phyloP scores from a whole-genome alignment of 2,888 invertebrate species.

The Sclerodermus sp. region DNA sequence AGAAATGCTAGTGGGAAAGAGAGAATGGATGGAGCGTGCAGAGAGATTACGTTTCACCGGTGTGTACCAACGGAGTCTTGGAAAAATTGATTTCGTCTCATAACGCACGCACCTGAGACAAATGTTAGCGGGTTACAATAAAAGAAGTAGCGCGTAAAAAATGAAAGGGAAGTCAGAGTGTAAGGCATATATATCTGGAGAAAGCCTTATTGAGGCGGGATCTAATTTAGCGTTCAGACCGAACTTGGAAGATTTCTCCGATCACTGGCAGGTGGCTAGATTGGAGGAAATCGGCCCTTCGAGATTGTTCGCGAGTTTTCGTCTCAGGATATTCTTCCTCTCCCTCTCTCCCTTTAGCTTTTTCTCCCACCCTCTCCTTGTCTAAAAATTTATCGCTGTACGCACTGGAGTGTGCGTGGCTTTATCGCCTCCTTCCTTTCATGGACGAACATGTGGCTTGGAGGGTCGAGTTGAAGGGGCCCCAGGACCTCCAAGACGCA shows the following conservation, averaged over 20 bases:
- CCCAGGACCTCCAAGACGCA: not conserved
- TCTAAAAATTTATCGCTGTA: slow-evolving; percentile 26
- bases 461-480: not conserved
- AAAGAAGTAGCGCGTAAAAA: no score
- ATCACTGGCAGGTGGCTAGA: slow-evolving; percentile 23
- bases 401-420: slow-evolving; percentile 15
- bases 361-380: not conserved
- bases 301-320: slow-evolving; percentile 19
- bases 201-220: slow-evolving; percentile 27
- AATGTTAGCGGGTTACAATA: no score
- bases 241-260: slow-evolving; percentile 25
- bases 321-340: slow-evolving; percentile 1
- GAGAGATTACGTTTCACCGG: no score
- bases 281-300: slow-evolving; percentile 30
- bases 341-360: not conserved
- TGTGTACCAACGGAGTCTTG: no score
- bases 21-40: no score
- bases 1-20: no score
- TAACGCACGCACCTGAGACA: no score
- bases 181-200: slow-evolving; percentile 10
- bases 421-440: slow-evolving; percentile 6
- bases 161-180: not conserved
- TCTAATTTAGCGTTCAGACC: slow-evolving; percentile 39
- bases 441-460: not conserved
- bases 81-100: no score